Conservation (phyloP, 2,113 vertebrate species). For the Chiloscyllium plagiosum region DNA sequence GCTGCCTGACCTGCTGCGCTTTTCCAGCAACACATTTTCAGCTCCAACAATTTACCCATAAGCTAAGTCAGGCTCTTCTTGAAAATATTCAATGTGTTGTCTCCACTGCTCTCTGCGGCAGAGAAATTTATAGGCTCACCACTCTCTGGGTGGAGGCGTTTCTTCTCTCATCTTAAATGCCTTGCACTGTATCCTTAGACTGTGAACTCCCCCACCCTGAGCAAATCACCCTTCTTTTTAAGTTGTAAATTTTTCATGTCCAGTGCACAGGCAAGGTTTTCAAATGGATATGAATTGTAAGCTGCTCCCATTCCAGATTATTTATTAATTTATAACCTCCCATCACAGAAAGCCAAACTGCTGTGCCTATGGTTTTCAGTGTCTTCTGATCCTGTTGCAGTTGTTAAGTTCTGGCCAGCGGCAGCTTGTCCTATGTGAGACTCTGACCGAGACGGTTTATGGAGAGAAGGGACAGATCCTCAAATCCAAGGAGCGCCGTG, state of each 20-base stretch:
- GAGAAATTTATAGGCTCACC: no score
- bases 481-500: slow-evolving; percentile 87
- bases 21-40: no score
- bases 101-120: no score
- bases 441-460: slow-evolving; percentile 76
- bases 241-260: not conserved
- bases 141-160: no score
- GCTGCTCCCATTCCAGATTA: not conserved
- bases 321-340: not conserved
- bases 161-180: no score
- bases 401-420: slow-evolving; percentile 76
- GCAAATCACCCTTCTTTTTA: not conserved
- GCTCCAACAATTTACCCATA: no score
- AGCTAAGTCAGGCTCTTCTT: no score
- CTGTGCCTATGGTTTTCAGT: not conserved
- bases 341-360: not conserved
- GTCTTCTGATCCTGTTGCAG: slow-evolving; percentile 49
- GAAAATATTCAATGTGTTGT: no score
- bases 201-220: no score
- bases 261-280: not conserved
- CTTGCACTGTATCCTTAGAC: no score
- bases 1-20: no score
- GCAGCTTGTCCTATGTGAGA: slow-evolving; percentile 77
- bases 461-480: slow-evolving; percentile 83
- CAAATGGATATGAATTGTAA: no score